Percentiles rank a stretch among this genome's conserved stretches.
Conservation (phyloP, 2,888 invertebrate genomes). For the Cheiracanthium punctorium region DNA sequence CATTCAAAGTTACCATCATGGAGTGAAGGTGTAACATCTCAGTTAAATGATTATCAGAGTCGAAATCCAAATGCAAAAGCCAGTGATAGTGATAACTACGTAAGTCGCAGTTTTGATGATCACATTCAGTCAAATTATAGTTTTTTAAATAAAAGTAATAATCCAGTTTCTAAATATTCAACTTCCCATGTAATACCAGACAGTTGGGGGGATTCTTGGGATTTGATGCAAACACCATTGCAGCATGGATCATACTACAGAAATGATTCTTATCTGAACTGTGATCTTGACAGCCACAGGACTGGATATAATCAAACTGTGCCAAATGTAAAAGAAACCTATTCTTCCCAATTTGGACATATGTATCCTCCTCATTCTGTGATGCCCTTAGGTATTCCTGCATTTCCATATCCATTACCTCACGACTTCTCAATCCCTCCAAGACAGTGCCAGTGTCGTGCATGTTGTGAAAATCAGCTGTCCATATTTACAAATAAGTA, state of each 20-base stretch:
- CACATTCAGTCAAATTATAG: slow-evolving; percentile 49
- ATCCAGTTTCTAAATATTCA: slow-evolving; percentile 35
- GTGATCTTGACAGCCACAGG: slow-evolving; percentile 42
- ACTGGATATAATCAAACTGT: slow-evolving; percentile 48
- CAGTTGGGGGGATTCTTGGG: slow-evolving; percentile 57
- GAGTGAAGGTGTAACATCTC: slow-evolving; percentile 63
- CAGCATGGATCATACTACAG: slow-evolving; percentile 2
- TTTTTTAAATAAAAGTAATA: slow-evolving; percentile 42
- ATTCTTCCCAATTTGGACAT: slow-evolving; percentile 46
- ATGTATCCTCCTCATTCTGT: slow-evolving; percentile 49
- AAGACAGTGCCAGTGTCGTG: slow-evolving; percentile 49
- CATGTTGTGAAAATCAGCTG: slow-evolving; percentile 54
- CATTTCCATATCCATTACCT: slow-evolving; percentile 40
- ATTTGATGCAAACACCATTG: slow-evolving; percentile 29
- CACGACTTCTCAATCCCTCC: slow-evolving; percentile 44
- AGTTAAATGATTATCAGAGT: slow-evolving; percentile 27
- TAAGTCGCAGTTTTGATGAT: slow-evolving; percentile 43
- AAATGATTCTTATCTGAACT: slow-evolving; percentile 24
- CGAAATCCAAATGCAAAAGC: slow-evolving; percentile 36
- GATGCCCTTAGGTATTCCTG: slow-evolving; percentile 38
- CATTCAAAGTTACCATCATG: slow-evolving; percentile 65
- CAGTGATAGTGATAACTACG: slow-evolving; percentile 36
- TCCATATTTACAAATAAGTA: slow-evolving; percentile 48
- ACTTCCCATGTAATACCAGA: slow-evolving; percentile 52
- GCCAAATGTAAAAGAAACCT: slow-evolving; percentile 62